Percentiles rank a stretch among this genome's conserved stretches.
phyloP scores from a whole-genome alignment of 2,113 vertebrate genomes.

The Andinoacara biseriatus region DNA sequence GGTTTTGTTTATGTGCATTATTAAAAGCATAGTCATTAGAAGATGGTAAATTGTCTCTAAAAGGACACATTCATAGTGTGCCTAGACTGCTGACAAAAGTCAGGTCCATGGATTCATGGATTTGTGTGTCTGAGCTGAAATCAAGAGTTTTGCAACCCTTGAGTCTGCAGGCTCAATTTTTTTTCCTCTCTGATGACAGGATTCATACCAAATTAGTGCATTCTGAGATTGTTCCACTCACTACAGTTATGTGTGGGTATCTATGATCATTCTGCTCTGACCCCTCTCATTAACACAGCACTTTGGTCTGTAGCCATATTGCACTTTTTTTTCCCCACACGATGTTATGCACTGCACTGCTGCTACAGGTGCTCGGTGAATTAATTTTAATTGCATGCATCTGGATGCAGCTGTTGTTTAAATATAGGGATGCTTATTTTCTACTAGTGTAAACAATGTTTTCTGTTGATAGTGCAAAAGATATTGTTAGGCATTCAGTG shows the following conservation, averaged over 20 bases:
- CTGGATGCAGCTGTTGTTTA: neutral
- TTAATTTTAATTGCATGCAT: neutral
- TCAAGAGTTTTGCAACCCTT: neutral
- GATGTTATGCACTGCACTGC: neutral
- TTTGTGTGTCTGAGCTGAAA: neutral
- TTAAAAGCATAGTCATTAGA: neutral
- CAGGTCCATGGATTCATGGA: neutral
- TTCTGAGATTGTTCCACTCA: constrained; percentile 1
- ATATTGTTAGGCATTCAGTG: too few species aligned
- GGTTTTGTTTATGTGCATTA: too few species aligned
- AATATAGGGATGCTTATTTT: neutral
- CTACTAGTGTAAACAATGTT: neutral
- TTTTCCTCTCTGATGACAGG: neutral
- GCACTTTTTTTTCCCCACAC: neutral
- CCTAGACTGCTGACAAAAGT: neutral
- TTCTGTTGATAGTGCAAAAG: too few species aligned
- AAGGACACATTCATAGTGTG: neutral
- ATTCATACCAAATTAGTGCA: neutral
- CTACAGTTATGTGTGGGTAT: constrained; percentile 18
- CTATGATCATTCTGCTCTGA: constrained; percentile 1
- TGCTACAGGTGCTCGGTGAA: neutral
- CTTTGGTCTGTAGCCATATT: neutral
- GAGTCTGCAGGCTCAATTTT: neutral
- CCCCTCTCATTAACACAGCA: neutral
- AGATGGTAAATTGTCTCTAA: neutral